A percentile compares a stretch with the other conserved stretches of the same genome.
Conservation (phyloP, 2,888 invertebrate species). For the Anaspis maculata region DNA sequence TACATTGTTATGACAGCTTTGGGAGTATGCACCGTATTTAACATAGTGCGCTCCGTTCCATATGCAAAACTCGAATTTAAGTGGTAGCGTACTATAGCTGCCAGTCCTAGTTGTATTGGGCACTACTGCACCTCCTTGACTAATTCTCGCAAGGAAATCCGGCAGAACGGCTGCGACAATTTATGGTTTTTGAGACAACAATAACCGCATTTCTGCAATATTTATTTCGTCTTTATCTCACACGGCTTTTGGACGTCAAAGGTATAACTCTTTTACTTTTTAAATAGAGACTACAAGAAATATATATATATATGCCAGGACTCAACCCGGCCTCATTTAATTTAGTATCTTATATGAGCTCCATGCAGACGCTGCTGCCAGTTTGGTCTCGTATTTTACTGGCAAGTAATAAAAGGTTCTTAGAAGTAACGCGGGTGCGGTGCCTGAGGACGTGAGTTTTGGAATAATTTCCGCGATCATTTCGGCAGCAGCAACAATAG, state of each 20-base stretch:
- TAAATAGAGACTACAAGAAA: constrained; percentile 22
- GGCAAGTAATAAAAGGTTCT: too few species aligned
- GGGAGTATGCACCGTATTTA: constrained; percentile 35
- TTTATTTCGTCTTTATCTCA: constrained; percentile 3
- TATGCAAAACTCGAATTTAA: constrained; percentile 26
- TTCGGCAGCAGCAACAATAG: too few species aligned
- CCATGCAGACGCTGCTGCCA: constrained; percentile 18
- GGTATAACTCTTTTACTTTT: constrained; percentile 15
- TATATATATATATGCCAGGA: constrained; percentile 24
- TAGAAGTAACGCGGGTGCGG: too few species aligned
- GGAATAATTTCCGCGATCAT: constrained; percentile 2
- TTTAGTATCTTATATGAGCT: constrained; percentile 25
- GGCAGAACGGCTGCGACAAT: neutral
- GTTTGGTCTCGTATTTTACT: constrained; percentile 19
- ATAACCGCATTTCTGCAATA: neutral
- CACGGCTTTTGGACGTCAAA: too few species aligned
- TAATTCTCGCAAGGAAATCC: too few species aligned
- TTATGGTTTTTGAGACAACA: neutral
- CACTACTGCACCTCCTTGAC: too few species aligned
- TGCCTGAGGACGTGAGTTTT: neutral
- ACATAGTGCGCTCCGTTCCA: constrained; percentile 29
- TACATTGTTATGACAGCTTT: constrained; percentile 38
- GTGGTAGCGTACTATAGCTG: too few species aligned
- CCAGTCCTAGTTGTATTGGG: too few species aligned
- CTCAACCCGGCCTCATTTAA: constrained; percentile 21